These are phyloP conservation scores for Drosophila greeni DNA, from an alignment of 2,888 invertebrate species.

Conservation along the genomic window DNA sequence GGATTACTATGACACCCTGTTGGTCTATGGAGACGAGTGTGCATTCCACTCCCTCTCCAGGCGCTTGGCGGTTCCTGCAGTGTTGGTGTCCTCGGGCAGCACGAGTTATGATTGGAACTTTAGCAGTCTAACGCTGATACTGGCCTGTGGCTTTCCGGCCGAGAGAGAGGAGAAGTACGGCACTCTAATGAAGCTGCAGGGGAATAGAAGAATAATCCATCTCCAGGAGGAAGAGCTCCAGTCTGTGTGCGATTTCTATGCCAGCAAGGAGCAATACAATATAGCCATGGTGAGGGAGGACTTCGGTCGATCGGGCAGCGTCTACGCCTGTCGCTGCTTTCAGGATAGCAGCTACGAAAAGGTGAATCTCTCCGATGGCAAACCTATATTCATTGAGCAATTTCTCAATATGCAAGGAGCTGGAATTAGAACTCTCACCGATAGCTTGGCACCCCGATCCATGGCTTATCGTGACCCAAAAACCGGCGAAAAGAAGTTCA, in stretches of 20 bases:
- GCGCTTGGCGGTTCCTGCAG: slow-evolving; percentile 9
- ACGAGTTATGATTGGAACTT: slow-evolving; percentile 34
- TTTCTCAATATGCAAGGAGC: slow-evolving; percentile 55
- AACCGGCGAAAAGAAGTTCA: slow-evolving; percentile 23
- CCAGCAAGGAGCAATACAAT: slow-evolving; percentile 48
- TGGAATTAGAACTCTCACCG: slow-evolving; percentile 36
- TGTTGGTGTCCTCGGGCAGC: slow-evolving; percentile 22
- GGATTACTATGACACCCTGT: slow-evolving; percentile 31
- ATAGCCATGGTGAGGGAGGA: slow-evolving; percentile 40
- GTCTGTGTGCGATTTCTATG: slow-evolving; percentile 35
- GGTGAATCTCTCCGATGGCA: background rate
- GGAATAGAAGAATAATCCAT: slow-evolving; percentile 36
- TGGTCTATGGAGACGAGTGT: slow-evolving; percentile 49
- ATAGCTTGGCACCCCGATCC: slow-evolving; percentile 50
- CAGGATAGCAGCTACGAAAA: slow-evolving; percentile 15
- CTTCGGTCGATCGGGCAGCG: slow-evolving; percentile 1
- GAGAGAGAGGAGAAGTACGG: slow-evolving; percentile 26
- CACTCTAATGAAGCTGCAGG: slow-evolving; percentile 25
- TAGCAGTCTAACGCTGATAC: slow-evolving; percentile 16
- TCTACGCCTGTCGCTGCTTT: slow-evolving; percentile 47
- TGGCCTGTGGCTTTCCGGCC: slow-evolving; percentile 13
- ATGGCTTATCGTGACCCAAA: slow-evolving; percentile 43
- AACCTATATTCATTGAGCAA: slow-evolving; percentile 46
- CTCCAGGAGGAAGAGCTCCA: slow-evolving; percentile 5
- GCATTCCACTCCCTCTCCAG: slow-evolving; percentile 35